A percentile compares a stretch with the other conserved stretches of the same genome.
These are phyloP conservation scores for Fulica atra DNA, from an alignment of 2,113 vertebrate genomes.

Conservation along the genomic window DNA sequence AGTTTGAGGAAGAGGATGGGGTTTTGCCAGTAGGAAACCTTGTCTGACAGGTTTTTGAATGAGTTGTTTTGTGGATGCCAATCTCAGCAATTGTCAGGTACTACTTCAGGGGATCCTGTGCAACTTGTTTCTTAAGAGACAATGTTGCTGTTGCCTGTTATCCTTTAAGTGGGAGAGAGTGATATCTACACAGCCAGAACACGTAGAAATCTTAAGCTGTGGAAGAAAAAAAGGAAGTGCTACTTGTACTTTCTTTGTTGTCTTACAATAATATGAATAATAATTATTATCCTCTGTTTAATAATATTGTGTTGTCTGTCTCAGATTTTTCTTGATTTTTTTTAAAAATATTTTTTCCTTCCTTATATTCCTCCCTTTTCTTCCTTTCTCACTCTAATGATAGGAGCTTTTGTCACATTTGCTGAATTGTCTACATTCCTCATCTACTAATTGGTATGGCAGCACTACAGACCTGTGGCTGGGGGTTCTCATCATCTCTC, in stretches of 20 bases:
- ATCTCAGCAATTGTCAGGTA: neutral
- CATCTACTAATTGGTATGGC: neutral
- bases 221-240: too few species aligned
- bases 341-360: neutral
- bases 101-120: neutral
- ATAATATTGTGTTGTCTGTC: neutral
- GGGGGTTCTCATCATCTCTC: neutral
- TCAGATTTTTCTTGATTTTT: neutral
- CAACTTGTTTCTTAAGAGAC: neutral
- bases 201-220: neutral
- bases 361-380: neutral
- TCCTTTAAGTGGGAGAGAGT: neutral
- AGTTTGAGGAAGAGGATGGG: neutral
- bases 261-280: neutral
- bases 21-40: neutral
- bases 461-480: neutral
- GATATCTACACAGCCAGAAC: neutral
- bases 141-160: neutral
- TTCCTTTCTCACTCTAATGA: neutral
- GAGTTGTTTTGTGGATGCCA: neutral
- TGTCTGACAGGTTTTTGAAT: neutral
- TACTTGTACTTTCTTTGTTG: neutral
- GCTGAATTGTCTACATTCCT: neutral
- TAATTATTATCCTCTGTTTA: neutral
- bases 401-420: neutral